Percentiles rank a stretch among this genome's conserved stretches.
Conservation (phyloP, 2,113 vertebrate species). For the Corynorhinus townsendii region DNA sequence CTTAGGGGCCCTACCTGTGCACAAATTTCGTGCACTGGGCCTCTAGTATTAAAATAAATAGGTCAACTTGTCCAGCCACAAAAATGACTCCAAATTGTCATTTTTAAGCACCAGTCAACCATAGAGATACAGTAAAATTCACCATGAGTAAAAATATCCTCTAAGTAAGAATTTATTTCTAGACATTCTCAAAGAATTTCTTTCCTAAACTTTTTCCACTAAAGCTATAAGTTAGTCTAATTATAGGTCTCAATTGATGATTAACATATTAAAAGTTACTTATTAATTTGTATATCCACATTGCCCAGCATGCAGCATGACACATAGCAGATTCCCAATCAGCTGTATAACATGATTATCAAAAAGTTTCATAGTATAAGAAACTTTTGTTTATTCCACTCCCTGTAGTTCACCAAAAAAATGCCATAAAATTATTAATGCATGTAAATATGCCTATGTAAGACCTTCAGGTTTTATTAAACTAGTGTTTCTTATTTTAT, state of each 20-base stretch:
- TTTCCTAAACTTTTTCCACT: neutral
- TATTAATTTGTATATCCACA: neutral
- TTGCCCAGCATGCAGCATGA: neutral
- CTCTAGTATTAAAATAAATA: neutral
- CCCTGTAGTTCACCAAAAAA: neutral
- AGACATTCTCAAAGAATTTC: neutral
- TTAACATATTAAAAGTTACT: neutral
- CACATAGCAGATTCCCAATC: neutral
- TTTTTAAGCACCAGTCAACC: neutral
- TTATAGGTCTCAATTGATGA: neutral
- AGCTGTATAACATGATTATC: neutral
- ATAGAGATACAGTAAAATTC: neutral
- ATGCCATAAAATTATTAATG: neutral
- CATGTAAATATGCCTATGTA: neutral
- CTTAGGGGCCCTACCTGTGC: too few species aligned
- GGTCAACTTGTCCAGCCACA: neutral
- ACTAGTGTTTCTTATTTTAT: slow-evolving; percentile 58
- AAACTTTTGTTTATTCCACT: neutral
- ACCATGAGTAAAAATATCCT: neutral
- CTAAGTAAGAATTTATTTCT: neutral
- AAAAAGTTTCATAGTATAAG: neutral
- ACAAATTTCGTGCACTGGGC: too few species aligned
- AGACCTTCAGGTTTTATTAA: slow-evolving; percentile 41
- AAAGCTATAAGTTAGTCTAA: neutral
- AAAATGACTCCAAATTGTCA: neutral